Evolutionary conservation across 2,113 vertebrate genomes (phyloP).

Genomic region (Sorex fumeus): DNA sequence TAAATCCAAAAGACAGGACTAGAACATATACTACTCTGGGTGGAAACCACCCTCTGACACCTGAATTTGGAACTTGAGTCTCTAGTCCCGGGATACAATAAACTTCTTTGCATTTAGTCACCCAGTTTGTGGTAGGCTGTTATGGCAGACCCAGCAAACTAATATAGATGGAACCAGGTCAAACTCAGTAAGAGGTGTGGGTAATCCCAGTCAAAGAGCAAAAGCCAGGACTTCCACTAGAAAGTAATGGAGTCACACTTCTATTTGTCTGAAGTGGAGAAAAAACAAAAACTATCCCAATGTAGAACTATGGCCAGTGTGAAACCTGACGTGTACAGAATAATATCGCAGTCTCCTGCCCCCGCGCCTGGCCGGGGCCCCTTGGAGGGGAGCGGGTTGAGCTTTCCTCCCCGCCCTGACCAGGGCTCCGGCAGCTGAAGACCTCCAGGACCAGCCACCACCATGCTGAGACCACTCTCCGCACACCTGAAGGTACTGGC

Average conservation of each 20-base stretch:
- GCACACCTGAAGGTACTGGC: no score
- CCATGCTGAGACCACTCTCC: no score
- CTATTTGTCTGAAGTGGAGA: not conserved
- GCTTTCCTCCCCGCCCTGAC: no score
- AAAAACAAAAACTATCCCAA: not conserved
- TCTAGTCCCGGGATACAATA: not conserved
- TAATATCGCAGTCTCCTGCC: no score
- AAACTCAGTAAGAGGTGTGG: not conserved
- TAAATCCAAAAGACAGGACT: not conserved
- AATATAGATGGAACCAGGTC: not conserved
- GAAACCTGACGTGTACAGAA: not conserved
- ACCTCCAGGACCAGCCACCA: no score
- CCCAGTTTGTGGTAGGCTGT: not conserved
- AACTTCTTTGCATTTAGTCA: not conserved
- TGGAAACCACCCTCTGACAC: not conserved
- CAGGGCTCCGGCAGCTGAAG: no score
- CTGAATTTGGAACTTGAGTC: not conserved
- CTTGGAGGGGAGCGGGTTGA: no score
- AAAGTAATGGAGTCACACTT: not conserved
- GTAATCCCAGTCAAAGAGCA: not conserved
- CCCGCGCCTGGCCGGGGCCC: no score
- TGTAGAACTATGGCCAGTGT: not conserved
- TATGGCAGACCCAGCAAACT: not conserved
- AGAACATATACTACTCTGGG: no score
- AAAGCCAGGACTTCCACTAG: not conserved